These are phyloP conservation scores for Pristis pectinata DNA, from an alignment of 2,797 vertebrate species.

Conservation along the genomic window DNA sequence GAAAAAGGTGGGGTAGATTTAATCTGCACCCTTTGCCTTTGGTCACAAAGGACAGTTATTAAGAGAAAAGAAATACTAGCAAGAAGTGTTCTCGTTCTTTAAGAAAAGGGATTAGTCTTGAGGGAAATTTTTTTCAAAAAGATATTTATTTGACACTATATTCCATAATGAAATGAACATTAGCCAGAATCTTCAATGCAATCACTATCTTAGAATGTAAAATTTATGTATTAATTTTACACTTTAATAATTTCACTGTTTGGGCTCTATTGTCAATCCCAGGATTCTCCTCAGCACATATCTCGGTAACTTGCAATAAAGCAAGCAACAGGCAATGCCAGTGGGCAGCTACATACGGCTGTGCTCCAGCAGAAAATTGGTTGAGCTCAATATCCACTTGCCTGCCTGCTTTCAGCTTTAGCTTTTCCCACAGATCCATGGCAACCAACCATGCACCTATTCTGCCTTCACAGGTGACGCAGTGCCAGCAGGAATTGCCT, in stretches of 20 bases:
- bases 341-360: background rate
- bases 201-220: background rate
- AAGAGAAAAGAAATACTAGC: slow-evolving; percentile 43
- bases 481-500: background rate
- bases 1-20: slow-evolving; percentile 60
- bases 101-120: background rate
- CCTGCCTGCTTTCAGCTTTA: background rate
- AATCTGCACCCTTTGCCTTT: slow-evolving; percentile 63
- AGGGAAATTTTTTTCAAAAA: background rate
- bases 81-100: background rate
- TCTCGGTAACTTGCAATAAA: background rate
- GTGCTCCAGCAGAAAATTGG: background rate
- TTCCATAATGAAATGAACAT: background rate
- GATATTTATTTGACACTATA: background rate
- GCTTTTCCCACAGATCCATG: background rate
- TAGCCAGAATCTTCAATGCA: background rate
- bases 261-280: background rate
- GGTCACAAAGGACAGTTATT: slow-evolving; percentile 60
- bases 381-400: background rate
- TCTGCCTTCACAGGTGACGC: background rate
- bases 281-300: background rate
- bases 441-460: background rate
- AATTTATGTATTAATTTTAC: background rate
- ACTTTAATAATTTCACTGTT: background rate
- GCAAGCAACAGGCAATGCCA: background rate